Percentiles rank a stretch among this genome's conserved stretches.
These are phyloP conservation scores for Eulemur rufifrons DNA, from an alignment of 2,113 vertebrate species.

Conservation along the genomic window DNA sequence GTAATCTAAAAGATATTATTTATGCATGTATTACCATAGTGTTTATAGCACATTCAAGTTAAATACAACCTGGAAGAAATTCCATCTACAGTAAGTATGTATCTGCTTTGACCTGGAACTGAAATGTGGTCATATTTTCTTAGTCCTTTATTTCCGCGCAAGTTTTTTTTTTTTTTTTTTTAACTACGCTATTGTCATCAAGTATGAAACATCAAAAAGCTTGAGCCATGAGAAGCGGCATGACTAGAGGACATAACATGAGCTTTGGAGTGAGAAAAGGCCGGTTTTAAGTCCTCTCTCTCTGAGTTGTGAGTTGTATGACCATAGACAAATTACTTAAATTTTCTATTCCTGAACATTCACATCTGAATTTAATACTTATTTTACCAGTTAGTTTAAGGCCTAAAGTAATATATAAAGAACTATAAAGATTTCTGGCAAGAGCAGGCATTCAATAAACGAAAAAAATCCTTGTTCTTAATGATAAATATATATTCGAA, in stretches of 20 bases:
- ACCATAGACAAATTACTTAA: neutral
- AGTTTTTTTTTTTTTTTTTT: neutral
- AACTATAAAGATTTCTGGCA: neutral
- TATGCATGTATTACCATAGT: neutral
- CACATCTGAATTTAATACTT: neutral
- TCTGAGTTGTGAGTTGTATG: neutral
- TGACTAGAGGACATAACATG: neutral
- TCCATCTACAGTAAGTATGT: neutral
- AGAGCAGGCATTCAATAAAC: neutral
- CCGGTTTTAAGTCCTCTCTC: neutral
- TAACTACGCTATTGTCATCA: neutral
- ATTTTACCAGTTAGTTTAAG: neutral
- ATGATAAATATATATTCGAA: constrained; percentile 5
- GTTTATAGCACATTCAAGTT: neutral
- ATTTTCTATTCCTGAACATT: neutral
- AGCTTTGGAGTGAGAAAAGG: neutral
- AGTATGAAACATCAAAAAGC: neutral
- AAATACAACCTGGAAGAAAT: neutral
- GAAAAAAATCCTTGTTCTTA: constrained; percentile 1
- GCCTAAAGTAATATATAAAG: neutral
- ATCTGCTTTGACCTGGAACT: neutral
- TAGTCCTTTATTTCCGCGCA: neutral
- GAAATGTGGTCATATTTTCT: neutral
- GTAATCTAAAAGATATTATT: neutral
- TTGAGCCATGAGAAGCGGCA: neutral